Evolutionary conservation across 1,140 invertebrate species (phyloP), one percentile per base, ranked within the genome.

Genomic region (Zaprionus vittiger): DNA sequence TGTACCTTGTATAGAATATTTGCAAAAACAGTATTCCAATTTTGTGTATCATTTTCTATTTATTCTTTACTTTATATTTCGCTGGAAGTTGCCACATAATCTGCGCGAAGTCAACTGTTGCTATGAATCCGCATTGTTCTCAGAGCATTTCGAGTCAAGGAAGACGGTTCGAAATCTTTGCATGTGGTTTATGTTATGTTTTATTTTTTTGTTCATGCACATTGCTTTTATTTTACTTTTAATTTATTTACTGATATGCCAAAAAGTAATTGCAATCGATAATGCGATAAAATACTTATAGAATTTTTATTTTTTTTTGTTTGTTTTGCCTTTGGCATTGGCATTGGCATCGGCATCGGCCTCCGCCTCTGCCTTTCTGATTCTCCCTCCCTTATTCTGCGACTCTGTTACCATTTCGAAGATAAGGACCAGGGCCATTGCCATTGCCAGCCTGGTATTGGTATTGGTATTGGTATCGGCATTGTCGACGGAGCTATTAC

Each of bases 211-310:
- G 28, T 62, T 66, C 60, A 74, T 41, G 34, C 65, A 56, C 54
- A 77, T 77, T 73, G 56, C 56, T 74, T 59, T 57, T 73, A 66
- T 78, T 55, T 78, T 69, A 70, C 57, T 70, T 83, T 78, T 76
- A 83, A 81, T 83, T 79, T 80, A 89, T 81, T 89, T 79, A 79
- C 78, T 83, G 78, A 74, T 78, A 74, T 63, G 61, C 44, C 59
- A 59, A 69, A 74, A 55, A 69, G 84, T 89, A 89, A 87, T 83
- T 79, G 80, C 66, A 87, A 87, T 87, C 84, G 78, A 87, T 87
- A 87, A 89, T 80, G 75, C 73, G 74, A 87, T 87, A 87, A 87
- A 89, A 78, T 87, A 77, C 76, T 75, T 80, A 72, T 83, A 80
- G 41, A 72, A 72, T 64, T 76, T 76, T 55, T 72, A 60, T 76